A percentile compares a stretch with the other conserved stretches of the same genome.
Conservation (phyloP, 2,113 vertebrate species). For the Oreocharis arfaki region DNA sequence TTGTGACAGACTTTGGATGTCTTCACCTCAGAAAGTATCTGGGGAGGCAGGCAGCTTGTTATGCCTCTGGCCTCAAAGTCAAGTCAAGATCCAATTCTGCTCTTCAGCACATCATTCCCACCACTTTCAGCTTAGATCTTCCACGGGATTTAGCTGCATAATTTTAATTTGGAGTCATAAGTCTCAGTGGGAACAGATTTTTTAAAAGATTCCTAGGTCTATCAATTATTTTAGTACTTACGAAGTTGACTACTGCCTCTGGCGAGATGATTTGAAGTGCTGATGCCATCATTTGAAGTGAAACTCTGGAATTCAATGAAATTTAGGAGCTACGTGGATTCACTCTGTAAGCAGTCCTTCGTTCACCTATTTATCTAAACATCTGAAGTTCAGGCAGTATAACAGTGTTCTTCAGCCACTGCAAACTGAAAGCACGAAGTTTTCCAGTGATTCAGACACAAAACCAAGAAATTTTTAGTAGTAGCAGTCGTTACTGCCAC, state of each 20-base stretch:
- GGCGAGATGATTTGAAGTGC: not conserved
- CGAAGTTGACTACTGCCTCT: not conserved
- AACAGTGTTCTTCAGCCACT: not conserved
- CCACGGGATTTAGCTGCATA: not conserved
- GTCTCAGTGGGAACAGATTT: not conserved
- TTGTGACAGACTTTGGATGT: conserved; percentile 11
- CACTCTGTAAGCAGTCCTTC: not conserved
- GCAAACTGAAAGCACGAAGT: not conserved
- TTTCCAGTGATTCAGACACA: not conserved
- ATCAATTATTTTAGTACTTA: not conserved
- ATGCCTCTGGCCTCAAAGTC: not conserved
- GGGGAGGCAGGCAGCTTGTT: not conserved
- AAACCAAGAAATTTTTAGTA: not conserved
- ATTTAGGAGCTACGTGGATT: not conserved
- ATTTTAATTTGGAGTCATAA: not conserved
- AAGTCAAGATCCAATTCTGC: not conserved
- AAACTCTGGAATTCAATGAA: not conserved
- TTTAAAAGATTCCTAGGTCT: not conserved
- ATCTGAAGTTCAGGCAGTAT: not conserved
- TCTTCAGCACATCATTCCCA: not conserved
- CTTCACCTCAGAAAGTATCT: not conserved
- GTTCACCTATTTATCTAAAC: not conserved
- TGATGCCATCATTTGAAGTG: not conserved
- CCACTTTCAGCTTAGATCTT: not conserved
- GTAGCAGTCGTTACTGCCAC: not conserved